These are phyloP conservation scores for Athene cunicularia DNA, from an alignment of 2,113 vertebrate species.

Conservation along the genomic window DNA sequence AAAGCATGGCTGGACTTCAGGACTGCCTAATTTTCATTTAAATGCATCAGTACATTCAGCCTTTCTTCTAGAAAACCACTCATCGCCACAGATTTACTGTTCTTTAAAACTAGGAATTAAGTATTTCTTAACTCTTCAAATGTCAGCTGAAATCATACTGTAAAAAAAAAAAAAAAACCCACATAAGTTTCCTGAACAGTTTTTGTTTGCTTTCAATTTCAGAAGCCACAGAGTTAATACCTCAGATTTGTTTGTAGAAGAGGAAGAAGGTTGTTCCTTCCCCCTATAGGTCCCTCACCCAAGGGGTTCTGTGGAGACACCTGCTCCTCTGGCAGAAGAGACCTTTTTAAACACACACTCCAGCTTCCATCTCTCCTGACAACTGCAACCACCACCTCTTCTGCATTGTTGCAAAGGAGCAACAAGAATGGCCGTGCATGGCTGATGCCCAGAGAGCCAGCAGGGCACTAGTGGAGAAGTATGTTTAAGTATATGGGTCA, in stretches of 20 bases:
- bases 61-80: neutral
- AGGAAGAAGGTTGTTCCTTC: neutral
- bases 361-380: neutral
- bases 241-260: neutral
- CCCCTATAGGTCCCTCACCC: neutral
- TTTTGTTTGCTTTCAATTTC: neutral
- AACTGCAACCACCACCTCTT: neutral
- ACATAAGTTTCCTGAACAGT: neutral
- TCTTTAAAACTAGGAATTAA: neutral
- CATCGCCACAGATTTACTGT: neutral
- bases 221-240: neutral
- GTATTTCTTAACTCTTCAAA: neutral
- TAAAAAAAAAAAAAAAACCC: neutral
- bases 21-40: neutral
- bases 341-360: neutral
- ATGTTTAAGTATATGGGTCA: neutral
- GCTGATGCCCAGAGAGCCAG: neutral
- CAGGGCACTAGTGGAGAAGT: neutral
- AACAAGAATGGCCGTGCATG: fast-evolving
- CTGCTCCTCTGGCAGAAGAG: neutral
- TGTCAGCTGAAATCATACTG: neutral
- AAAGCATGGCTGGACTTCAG: neutral
- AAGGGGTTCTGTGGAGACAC: neutral
- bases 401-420: neutral
- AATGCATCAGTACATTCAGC: neutral